Conservation (phyloP, 2,797 vertebrate genomes). For the Clarias platycephalus region DNA sequence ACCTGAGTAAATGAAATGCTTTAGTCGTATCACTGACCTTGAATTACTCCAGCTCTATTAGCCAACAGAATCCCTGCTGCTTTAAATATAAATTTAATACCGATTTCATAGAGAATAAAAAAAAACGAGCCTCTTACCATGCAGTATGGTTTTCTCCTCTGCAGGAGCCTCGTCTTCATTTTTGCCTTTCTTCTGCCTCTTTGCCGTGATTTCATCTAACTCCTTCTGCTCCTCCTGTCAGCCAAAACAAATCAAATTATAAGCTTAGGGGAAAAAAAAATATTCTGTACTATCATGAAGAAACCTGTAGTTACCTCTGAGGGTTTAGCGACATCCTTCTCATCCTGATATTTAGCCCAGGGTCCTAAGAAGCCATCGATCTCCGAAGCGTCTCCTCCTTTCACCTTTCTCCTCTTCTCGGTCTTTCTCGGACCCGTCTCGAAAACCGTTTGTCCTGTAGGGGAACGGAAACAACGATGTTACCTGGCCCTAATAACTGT, state of each 20-base stretch:
- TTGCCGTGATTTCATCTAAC: constrained; percentile 94
- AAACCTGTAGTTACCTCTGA: constrained; percentile 74
- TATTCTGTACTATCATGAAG: neutral
- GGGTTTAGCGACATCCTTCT: constrained; percentile 93
- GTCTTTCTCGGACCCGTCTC: constrained; percentile 86
- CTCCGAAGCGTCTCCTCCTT: constrained; percentile 90
- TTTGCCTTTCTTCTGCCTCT: constrained; percentile 96
- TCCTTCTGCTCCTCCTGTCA: constrained; percentile 93
- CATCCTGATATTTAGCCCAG: constrained; percentile 95
- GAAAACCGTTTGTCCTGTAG: constrained; percentile 92
- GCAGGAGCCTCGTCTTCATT: constrained; percentile 92
- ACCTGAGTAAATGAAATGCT: neutral
- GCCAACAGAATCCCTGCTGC: neutral
- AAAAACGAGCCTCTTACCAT: constrained; percentile 74
- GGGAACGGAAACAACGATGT: neutral
- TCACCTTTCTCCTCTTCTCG: constrained; percentile 93
- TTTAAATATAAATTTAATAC: neutral
- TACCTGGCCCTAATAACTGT: too few relatives aligned
- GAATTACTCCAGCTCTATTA: neutral
- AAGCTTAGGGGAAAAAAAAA: neutral
- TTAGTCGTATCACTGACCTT: neutral
- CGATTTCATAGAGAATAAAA: neutral
- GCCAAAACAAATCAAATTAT: constrained; percentile 3
- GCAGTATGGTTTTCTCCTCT: constrained; percentile 96
- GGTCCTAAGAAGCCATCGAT: constrained; percentile 94